Conservation (phyloP, 2,888 invertebrate species). For the Plusia festucae region DNA sequence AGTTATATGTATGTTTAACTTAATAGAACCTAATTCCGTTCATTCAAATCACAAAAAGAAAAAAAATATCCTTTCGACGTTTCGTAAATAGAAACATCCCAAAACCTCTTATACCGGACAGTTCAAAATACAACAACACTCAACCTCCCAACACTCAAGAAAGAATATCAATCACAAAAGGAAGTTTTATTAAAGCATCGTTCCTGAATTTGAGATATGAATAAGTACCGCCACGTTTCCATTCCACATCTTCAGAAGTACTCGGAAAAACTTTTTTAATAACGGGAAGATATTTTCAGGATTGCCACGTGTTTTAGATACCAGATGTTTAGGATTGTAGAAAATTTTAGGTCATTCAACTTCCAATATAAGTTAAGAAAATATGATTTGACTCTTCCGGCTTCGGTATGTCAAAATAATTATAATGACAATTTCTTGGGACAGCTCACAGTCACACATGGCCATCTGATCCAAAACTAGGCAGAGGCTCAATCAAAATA, state of each 20-base stretch:
- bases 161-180: background rate
- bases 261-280: slow-evolving; percentile 40
- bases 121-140: background rate
- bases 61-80: no score
- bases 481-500: no score
- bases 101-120: slow-evolving; percentile 1
- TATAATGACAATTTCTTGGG: no score
- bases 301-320: background rate
- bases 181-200: background rate
- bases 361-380: no score
- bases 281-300: slow-evolving; percentile 24
- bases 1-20: no score
- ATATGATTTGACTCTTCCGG: no score
- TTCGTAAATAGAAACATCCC: background rate
- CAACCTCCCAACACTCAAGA: background rate
- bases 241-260: slow-evolving; percentile 12
- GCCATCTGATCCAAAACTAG: no score
- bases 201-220: background rate
- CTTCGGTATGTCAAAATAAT: no score
- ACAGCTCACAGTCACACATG: no score
- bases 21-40: no score
- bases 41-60: no score
- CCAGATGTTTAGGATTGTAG: background rate
- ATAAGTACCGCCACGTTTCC: background rate
- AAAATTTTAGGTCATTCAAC: background rate